These are phyloP conservation scores for Oryzias dopingdopingensis DNA, from an alignment of 2,797 vertebrate genomes.

Conservation along the genomic window DNA sequence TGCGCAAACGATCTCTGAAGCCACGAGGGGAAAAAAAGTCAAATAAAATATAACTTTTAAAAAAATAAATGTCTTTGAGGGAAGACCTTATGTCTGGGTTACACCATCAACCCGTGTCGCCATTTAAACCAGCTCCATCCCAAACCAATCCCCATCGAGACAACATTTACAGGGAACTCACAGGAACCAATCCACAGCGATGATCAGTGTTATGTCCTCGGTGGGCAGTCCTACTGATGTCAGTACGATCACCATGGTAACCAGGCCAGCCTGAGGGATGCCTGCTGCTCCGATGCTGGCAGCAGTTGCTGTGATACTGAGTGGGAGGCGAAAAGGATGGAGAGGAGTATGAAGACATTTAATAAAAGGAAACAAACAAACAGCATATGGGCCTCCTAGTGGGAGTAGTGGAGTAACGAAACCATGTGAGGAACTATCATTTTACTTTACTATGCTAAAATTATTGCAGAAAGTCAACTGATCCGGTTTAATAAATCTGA, in stretches of 20 bases:
- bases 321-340: conserved; percentile 59
- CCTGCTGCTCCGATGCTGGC: conserved; percentile 97
- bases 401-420: conserved; percentile 32
- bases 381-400: conserved; percentile 38
- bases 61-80: not conserved
- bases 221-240: conserved; percentile 96
- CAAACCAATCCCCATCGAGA: conserved; percentile 65
- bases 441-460: conserved; percentile 3
- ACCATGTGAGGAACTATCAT: conserved; percentile 15
- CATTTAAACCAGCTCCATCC: conserved; percentile 60
- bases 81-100: conserved; percentile 63
- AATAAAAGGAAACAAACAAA: conserved; percentile 59
- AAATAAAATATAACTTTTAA: not conserved
- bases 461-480: conserved; percentile 1
- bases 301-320: conserved; percentile 95
- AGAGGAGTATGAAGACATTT: conserved; percentile 57
- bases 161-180: conserved; percentile 85
- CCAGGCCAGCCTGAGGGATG: conserved; percentile 96
- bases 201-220: conserved; percentile 96
- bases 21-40: conserved; percentile 10
- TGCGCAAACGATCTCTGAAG: conserved; percentile 89
- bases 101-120: conserved; percentile 75
- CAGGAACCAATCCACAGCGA: conserved; percentile 99
- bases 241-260: conserved; percentile 98
- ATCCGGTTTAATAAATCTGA: conserved; percentile 3